These are phyloP conservation scores for Bombus sibiricus DNA, from an alignment of 1,140 invertebrate genomes.

Conservation along the genomic window DNA sequence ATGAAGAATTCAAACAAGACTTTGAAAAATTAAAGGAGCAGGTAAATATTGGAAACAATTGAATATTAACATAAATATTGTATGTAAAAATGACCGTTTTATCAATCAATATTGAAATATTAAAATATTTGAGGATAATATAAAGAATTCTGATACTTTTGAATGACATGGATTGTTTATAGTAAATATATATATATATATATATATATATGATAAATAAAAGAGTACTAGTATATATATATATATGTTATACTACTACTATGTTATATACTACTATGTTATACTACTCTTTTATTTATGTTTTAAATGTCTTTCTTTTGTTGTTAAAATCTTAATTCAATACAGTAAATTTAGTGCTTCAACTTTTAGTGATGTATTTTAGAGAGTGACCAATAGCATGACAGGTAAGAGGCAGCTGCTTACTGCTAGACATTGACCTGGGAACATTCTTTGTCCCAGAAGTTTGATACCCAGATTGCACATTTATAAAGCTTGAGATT, in stretches of 20 bases:
- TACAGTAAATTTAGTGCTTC: neutral
- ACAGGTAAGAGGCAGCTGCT: slow-evolving; percentile 67
- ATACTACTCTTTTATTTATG: neutral
- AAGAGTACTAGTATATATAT: no score
- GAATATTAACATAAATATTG: neutral
- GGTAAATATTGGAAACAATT: slow-evolving; percentile 70
- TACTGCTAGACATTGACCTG: slow-evolving; percentile 67
- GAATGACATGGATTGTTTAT: slow-evolving; percentile 18
- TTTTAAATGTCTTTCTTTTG: neutral
- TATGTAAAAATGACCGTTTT: neutral
- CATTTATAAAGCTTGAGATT: neutral
- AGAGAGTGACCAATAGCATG: slow-evolving; percentile 51
- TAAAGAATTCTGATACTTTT: neutral
- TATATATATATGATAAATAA: neutral
- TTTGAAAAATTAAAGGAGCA: slow-evolving; percentile 86
- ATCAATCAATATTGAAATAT: slow-evolving; percentile 2
- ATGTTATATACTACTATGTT: no score
- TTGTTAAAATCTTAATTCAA: neutral
- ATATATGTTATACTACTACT: neutral
- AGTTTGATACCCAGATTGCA: slow-evolving; percentile 41
- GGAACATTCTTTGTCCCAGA: slow-evolving; percentile 65
- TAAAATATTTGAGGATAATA: neutral
- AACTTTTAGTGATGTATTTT: slow-evolving; percentile 11
- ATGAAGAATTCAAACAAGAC: slow-evolving; percentile 86
- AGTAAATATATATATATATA: neutral